Evolutionary conservation across 1,140 invertebrate genomes (phyloP).

Genomic region (Streblospio benedicti): DNA sequence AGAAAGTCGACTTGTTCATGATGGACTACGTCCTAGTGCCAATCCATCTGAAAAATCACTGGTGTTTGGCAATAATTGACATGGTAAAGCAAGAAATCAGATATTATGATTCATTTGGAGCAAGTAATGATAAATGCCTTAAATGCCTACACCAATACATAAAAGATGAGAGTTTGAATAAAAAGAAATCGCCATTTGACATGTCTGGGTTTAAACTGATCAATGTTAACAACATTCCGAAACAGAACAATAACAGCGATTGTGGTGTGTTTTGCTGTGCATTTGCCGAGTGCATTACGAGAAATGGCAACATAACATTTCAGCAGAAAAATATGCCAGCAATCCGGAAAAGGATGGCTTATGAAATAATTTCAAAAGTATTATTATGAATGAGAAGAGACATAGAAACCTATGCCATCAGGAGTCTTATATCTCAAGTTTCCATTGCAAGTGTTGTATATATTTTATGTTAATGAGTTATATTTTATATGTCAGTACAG

Average conservation of each 20-base stretch:
- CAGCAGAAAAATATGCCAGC: too few relatives aligned
- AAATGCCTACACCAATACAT: conserved; percentile 42
- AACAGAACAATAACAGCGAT: conserved; percentile 92
- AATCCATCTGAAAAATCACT: too few relatives aligned
- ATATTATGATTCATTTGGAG: conserved; percentile 91
- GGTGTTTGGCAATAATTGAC: conserved; percentile 66
- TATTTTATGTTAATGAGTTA: too few relatives aligned
- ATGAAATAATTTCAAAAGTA: too few relatives aligned
- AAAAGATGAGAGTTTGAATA: conserved; percentile 48
- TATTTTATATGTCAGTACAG: too few relatives aligned
- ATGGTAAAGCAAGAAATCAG: conserved; percentile 64
- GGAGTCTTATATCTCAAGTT: too few relatives aligned
- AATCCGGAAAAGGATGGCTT: too few relatives aligned
- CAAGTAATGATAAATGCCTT: conserved; percentile 65
- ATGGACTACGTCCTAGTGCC: conserved; percentile 77
- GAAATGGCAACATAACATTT: conserved; percentile 62
- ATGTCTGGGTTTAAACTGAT: too few relatives aligned
- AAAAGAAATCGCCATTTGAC: conserved; percentile 14
- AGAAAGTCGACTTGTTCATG: conserved; percentile 65
- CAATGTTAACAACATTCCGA: conserved; percentile 67
- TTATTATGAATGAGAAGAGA: too few relatives aligned
- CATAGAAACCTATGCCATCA: too few relatives aligned
- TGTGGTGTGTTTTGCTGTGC: conserved; percentile 96
- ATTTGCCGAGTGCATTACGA: conserved; percentile 82
- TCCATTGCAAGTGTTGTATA: too few relatives aligned